These are phyloP conservation scores for Chionoecetes opilio DNA, from an alignment of 1,140 invertebrate species.

Conservation along the genomic window DNA sequence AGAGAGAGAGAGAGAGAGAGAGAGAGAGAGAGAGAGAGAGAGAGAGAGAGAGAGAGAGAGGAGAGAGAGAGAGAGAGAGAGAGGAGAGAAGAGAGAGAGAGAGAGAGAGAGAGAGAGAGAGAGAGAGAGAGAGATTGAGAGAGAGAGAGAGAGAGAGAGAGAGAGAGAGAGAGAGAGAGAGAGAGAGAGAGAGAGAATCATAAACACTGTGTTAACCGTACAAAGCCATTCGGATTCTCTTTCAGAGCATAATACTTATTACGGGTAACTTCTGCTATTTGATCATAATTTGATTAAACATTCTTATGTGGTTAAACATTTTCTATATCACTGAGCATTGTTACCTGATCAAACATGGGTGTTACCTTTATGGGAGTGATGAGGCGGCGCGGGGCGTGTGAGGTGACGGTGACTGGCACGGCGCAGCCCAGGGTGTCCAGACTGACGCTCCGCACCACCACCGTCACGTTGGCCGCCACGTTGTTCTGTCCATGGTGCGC, in stretches of 20 bases:
- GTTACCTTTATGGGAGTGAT: constrained; percentile 43
- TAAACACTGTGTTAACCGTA: no score
- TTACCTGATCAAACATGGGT: no score
- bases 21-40: no score
- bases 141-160: constrained; percentile 49
- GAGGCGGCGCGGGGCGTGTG: constrained; percentile 51
- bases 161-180: not conserved
- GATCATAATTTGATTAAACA: not conserved
- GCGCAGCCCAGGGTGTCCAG: constrained; percentile 48
- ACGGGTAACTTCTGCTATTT: no score
- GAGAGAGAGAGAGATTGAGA: no score
- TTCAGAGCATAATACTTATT: no score
- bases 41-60: no score
- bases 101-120: constrained; percentile 39
- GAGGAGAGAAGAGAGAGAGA: not conserved
- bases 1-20: no score
- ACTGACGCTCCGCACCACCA: constrained; percentile 40
- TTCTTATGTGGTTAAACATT: no score
- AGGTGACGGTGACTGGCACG: constrained; percentile 52
- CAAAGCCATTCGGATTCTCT: no score
- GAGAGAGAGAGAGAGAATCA: not conserved
- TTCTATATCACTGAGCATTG: no score
- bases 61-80: no score
- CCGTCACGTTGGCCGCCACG: constrained; percentile 63
- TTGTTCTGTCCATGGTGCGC: constrained; percentile 29